Evolutionary conservation across 35 echinoderm and acorn worm species (phyloP), one percentile per base, ranked within the genome.

Genomic region (Amphiura filiformis): DNA sequence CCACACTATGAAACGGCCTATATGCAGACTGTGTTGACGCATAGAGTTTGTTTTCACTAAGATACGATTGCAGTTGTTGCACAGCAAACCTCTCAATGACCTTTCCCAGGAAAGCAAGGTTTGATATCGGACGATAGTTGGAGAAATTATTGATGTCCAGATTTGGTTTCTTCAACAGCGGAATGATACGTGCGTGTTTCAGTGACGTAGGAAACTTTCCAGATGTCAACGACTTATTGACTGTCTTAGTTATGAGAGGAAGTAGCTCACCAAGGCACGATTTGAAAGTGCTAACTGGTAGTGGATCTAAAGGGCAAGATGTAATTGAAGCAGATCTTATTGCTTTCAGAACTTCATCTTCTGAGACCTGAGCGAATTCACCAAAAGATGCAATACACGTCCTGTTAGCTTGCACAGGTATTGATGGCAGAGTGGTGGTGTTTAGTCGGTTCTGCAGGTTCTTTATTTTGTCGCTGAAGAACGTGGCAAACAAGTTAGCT

Each of bases 71-170:
- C 15, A 89, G 36, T 32, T 82, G 1, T 36, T 37, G 65, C 80
- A 81, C 28, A 33, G 37, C 81, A 39, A 64, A 37, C 15, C 38
- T 39, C 31, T 91, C 89, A 9, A 91, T 77, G 38, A 78, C 34
- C 7, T 91, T 85, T 34, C 81, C 85, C 5, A 85, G 36, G 76
- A 42, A 90, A 26, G 86, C 70, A 39, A 87, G 41, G 86, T 87
- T 87, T 33, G 86, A 87, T 39, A 87, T 80, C 32, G 80, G 88
- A 35, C 88, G 35, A 38, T 75, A 90, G 32, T 90, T 90, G 18
- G 32, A 77, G 37, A 84, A 38, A 32, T 76, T 70, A 31, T 90
- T 56, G 1, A 39, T 56, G 37, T 86, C 39, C 31, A 90, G 23
- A 41, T 78, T 31, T 22, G 89, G 86, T 31, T 77, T 47, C 77